A percentile compares a stretch with the other conserved stretches of the same genome.
Evolutionary conservation across 2,797 vertebrate genomes (phyloP).

Genomic region (Sebastes minor): DNA sequence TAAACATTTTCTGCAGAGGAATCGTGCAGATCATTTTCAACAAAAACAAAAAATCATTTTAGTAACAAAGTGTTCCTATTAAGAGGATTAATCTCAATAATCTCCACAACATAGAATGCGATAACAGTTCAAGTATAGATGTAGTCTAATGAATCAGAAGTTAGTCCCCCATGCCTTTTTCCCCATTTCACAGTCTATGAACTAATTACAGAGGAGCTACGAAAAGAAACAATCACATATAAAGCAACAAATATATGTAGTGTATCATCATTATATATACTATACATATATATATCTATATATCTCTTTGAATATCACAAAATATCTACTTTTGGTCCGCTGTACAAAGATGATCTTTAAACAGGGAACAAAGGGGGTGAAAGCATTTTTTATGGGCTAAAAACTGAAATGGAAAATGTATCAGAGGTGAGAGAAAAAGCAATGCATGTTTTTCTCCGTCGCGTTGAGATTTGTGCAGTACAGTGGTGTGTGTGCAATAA

Average conservation of each 20-base stretch:
- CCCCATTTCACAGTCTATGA: slow-evolving; percentile 78
- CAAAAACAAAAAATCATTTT: slow-evolving; percentile 45
- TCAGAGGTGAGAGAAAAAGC: slow-evolving; percentile 71
- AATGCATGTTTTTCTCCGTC: slow-evolving; percentile 63
- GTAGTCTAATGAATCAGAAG: slow-evolving; percentile 65
- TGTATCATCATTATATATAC: slow-evolving; percentile 75
- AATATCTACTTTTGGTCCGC: slow-evolving; percentile 87
- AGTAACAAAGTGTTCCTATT: slow-evolving; percentile 69
- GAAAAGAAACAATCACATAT: slow-evolving; percentile 71
- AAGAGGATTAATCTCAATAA: slow-evolving; percentile 76
- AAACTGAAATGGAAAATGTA: slow-evolving; percentile 61
- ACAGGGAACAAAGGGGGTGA: slow-evolving; percentile 67
- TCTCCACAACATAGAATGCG: slow-evolving; percentile 69
- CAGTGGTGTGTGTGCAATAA: slow-evolving; percentile 78
- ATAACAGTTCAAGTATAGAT: slow-evolving; percentile 81
- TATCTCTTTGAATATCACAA: slow-evolving; percentile 84
- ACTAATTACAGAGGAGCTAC: slow-evolving; percentile 78
- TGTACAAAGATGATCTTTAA: slow-evolving; percentile 80
- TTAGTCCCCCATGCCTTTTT: slow-evolving; percentile 57
- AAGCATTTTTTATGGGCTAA: slow-evolving; percentile 57
- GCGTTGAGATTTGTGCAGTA: slow-evolving; percentile 76
- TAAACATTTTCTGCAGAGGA: slow-evolving; percentile 69
- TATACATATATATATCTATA: slow-evolving; percentile 75
- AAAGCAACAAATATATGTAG: slow-evolving; percentile 75
- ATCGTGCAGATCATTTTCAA: slow-evolving; percentile 46